Evolutionary conservation across 2,888 invertebrate species (phyloP).

Genomic region (Caradrina clavipalpis): DNA sequence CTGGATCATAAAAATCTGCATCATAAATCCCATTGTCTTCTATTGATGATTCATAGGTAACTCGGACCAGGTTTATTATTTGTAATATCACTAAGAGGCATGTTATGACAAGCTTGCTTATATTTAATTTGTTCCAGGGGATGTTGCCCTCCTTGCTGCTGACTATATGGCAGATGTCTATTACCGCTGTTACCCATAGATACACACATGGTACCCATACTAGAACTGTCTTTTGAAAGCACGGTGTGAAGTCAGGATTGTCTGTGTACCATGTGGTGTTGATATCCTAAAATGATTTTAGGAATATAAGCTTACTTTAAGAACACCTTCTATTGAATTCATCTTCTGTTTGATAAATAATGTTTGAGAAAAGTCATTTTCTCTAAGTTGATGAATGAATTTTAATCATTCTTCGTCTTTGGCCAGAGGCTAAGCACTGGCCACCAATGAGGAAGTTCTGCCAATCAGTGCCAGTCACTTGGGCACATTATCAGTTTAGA

Average conservation of each 20-base stretch:
- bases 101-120: conserved; percentile 92
- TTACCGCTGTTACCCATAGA: conserved; percentile 93
- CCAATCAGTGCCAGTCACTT: no score
- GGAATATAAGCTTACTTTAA: not conserved
- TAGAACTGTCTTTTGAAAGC: conserved; percentile 97
- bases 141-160: conserved; percentile 94
- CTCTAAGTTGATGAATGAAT: no score
- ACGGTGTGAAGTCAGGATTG: conserved; percentile 96
- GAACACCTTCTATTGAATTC: not conserved
- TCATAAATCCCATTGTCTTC: conserved; percentile 88
- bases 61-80: conserved; percentile 92
- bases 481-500: no score
- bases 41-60: conserved; percentile 88
- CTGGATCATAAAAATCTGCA: conserved; percentile 72
- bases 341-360: conserved; percentile 1
- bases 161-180: conserved; percentile 94
- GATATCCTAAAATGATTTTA: conserved; percentile 92
- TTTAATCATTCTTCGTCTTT: no score
- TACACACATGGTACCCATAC: conserved; percentile 97
- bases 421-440: no score
- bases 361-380: not conserved
- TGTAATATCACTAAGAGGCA: conserved; percentile 92
- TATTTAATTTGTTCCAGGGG: conserved; percentile 94
- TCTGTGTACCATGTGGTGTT: conserved; percentile 95
- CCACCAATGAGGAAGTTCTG: no score